Evolutionary conservation across 2,888 invertebrate genomes (phyloP).

Genomic region (Drosophila peninsularis): DNA sequence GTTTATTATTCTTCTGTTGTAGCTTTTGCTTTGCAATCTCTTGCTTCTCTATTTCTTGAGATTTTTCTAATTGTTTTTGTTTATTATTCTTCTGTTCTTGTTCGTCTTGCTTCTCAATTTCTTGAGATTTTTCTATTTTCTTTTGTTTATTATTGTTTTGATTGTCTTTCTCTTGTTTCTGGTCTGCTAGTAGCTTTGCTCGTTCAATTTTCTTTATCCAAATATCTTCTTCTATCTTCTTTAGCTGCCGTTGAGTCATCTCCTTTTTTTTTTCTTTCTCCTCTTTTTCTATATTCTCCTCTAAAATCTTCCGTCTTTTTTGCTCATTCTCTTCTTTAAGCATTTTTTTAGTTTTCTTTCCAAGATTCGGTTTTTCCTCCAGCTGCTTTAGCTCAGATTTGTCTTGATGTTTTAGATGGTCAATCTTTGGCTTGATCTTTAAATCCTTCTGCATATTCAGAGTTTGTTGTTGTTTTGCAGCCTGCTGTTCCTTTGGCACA

Average conservation of each 20-base stretch:
- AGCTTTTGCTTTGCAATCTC: no score
- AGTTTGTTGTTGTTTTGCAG: not conserved
- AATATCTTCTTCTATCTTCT: not conserved
- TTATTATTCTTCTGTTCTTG: no score
- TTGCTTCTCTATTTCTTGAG: no score
- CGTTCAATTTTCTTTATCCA: not conserved
- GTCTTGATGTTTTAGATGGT: not conserved
- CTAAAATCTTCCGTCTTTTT: not conserved
- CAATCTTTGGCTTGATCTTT: not conserved
- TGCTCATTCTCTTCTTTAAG: not conserved
- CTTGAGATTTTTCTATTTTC: not conserved
- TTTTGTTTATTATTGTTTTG: no score
- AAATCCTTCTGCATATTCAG: not conserved
- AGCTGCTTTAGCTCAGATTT: not conserved
- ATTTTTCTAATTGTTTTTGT: no score
- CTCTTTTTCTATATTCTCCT: not conserved
- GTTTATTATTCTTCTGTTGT: no score
- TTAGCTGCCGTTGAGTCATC: not conserved
- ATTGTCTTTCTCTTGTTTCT: not conserved
- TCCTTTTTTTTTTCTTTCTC: not conserved
- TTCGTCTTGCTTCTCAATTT: not conserved
- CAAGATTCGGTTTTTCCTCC: not conserved
- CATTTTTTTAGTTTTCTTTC: not conserved
- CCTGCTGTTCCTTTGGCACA: not conserved
- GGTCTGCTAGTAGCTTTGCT: not conserved